phyloP scores from a whole-genome alignment of 2,797 vertebrate species.

The Fratercula arctica region DNA sequence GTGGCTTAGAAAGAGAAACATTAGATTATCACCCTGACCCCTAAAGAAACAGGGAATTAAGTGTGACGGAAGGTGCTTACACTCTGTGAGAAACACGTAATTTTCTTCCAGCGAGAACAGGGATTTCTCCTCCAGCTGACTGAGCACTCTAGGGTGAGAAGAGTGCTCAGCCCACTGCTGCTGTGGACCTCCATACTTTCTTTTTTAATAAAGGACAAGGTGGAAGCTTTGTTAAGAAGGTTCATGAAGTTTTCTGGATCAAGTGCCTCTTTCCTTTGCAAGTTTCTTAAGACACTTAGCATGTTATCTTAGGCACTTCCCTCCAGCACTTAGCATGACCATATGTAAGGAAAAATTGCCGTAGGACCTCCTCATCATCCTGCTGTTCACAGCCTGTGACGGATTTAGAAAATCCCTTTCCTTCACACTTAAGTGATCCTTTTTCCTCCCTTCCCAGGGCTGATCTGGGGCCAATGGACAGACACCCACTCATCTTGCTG shows the following conservation, averaged over 20 bases:
- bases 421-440: accelerated
- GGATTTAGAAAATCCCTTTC: neutral
- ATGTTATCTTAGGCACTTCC: neutral
- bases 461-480: neutral
- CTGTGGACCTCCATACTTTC: neutral
- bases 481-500: neutral
- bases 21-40: neutral
- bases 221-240: neutral
- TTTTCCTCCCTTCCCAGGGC: neutral
- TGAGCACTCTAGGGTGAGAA: neutral
- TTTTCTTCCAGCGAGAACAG: neutral
- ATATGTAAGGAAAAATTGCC: neutral
- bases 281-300: neutral
- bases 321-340: neutral
- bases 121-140: neutral
- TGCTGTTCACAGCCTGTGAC: neutral
- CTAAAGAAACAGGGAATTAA: neutral
- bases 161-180: accelerated
- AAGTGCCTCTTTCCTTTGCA: neutral
- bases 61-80: accelerated
- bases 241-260: neutral
- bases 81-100: accelerated
- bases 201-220: neutral
- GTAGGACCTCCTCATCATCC: neutral
- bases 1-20: neutral